Evolutionary conservation across 2,888 invertebrate species (phyloP).

Genomic region (Dendrolimus pini): DNA sequence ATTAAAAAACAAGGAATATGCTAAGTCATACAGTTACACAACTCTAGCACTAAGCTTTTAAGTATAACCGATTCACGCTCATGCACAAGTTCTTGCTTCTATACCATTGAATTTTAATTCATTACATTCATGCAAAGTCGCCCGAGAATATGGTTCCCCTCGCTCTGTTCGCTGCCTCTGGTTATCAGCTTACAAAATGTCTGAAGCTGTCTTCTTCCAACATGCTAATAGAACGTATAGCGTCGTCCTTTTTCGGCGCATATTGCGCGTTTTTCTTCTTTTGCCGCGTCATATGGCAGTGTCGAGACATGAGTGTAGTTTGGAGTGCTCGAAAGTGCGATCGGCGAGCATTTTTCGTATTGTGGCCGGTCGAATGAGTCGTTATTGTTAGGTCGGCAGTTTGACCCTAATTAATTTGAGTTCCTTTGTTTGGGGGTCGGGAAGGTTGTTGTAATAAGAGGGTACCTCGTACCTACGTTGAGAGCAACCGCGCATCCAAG

Average conservation of each 20-base stretch:
- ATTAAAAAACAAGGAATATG: slow-evolving; percentile 1
- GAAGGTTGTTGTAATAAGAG: slow-evolving; percentile 54
- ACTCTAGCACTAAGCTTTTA: slow-evolving; percentile 31
- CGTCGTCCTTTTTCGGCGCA: slow-evolving; percentile 58
- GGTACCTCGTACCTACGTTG: slow-evolving; percentile 37
- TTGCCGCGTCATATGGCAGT: slow-evolving; percentile 71
- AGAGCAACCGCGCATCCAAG: slow-evolving; percentile 58
- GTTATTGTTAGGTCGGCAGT: slow-evolving; percentile 28
- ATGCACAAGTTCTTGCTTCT: slow-evolving; percentile 45
- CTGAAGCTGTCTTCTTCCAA: slow-evolving; percentile 56
- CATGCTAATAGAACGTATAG: slow-evolving; percentile 49
- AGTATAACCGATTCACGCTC: slow-evolving; percentile 47
- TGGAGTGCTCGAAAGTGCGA: slow-evolving; percentile 45
- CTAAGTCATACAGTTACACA: neutral
- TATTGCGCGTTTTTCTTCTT: slow-evolving; percentile 75
- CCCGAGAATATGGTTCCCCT: slow-evolving; percentile 74
- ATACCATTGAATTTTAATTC: slow-evolving; percentile 71
- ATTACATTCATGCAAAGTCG: slow-evolving; percentile 71
- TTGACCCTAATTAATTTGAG: slow-evolving; percentile 59
- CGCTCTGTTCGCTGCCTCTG: slow-evolving; percentile 68
- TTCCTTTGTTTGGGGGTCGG: slow-evolving; percentile 65
- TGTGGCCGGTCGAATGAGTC: slow-evolving; percentile 19
- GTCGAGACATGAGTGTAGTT: slow-evolving; percentile 53
- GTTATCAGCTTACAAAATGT: slow-evolving; percentile 76
- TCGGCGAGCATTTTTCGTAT: slow-evolving; percentile 33